Conservation (phyloP, 2,888 invertebrate genomes). For the Mesorhabditis spiculigera region DNA sequence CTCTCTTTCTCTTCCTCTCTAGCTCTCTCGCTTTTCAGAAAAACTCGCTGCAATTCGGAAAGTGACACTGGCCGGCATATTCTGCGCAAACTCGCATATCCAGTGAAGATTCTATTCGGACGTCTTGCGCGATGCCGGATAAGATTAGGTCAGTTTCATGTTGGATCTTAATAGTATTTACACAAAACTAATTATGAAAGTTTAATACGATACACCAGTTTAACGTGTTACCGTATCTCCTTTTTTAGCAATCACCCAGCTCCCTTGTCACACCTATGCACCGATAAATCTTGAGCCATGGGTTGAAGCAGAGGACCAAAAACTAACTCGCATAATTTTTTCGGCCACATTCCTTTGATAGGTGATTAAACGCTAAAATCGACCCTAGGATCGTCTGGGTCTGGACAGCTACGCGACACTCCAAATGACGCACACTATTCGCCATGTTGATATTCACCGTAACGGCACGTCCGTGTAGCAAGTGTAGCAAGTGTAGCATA, state of each 20-base stretch:
- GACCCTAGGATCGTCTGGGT: too few relatives aligned
- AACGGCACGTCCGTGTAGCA: too few relatives aligned
- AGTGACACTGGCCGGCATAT: slow-evolving; percentile 76
- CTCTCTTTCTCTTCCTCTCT: too few relatives aligned
- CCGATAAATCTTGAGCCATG: background rate
- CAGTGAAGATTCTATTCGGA: slow-evolving; percentile 73
- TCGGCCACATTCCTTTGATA: too few relatives aligned
- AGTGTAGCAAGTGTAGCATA: too few relatives aligned
- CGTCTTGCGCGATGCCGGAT: slow-evolving; percentile 78
- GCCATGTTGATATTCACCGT: too few relatives aligned
- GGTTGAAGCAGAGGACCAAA: background rate
- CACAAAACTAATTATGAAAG: background rate
- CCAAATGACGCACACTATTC: too few relatives aligned
- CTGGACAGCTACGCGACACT: too few relatives aligned
- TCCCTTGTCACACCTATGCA: background rate
- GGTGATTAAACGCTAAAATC: too few relatives aligned
- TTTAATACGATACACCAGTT: background rate
- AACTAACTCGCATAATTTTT: too few relatives aligned
- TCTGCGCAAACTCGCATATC: slow-evolving; percentile 74
- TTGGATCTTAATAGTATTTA: too few relatives aligned
- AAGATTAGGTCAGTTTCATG: slow-evolving; percentile 35
- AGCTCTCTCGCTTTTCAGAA: slow-evolving; percentile 26
- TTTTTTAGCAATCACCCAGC: background rate
- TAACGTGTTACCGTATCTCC: background rate
- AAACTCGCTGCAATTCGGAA: slow-evolving; percentile 82